Conservation (phyloP, 2,797 vertebrate genomes). For the Typhlichthys subterraneus region DNA sequence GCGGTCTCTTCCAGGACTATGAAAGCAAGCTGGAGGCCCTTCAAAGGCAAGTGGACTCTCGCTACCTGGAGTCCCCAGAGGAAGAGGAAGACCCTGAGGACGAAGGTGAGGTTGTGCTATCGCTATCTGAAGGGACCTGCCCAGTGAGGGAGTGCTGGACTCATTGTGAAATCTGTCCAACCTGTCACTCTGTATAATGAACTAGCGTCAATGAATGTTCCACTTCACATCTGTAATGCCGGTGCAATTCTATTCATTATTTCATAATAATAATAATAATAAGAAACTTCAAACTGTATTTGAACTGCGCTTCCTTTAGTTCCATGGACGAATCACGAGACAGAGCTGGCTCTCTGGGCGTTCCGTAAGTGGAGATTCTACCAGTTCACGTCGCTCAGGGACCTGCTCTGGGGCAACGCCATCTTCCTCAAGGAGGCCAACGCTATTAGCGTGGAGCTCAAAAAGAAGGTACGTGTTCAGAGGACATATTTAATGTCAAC, state of each 20-base stretch:
- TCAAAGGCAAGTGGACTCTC: constrained; percentile 92
- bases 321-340: constrained; percentile 90
- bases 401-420: constrained; percentile 95
- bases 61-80: constrained; percentile 88
- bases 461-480: constrained; percentile 87
- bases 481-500: no score
- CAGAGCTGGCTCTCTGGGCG: constrained; percentile 92
- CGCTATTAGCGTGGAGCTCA: constrained; percentile 96
- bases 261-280: no score
- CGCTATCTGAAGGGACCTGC: no score
- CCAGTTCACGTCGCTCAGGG: constrained; percentile 96
- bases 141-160: no score
- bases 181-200: neutral
- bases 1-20: constrained; percentile 83
- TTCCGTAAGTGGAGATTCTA: constrained; percentile 98
- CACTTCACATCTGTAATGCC: neutral
- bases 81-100: constrained; percentile 94
- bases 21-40: constrained; percentile 96
- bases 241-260: neutral
- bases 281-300: no score
- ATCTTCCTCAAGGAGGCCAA: constrained; percentile 98
- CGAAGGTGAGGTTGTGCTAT: constrained; percentile 80
- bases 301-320: constrained; percentile 68
- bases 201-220: neutral
- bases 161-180: no score